Conservation (phyloP, 2,113 vertebrate genomes). For the Erythrocercus mccallii region DNA sequence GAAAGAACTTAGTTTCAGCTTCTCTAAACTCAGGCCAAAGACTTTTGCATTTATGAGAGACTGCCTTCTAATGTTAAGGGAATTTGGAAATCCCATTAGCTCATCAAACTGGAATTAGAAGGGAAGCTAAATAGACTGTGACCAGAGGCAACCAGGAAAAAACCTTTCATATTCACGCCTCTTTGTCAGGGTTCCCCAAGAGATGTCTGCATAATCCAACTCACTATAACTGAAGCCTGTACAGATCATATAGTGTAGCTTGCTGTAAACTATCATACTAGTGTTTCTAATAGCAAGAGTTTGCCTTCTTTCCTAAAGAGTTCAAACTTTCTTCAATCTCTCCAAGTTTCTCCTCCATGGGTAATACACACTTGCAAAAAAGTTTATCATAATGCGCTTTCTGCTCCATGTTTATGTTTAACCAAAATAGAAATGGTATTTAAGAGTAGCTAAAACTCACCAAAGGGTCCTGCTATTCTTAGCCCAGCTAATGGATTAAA, state of each 20-base stretch:
- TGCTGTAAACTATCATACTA: background rate
- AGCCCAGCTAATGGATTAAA: constrained; percentile 95
- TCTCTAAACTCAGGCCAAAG: background rate
- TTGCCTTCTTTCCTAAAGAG: background rate
- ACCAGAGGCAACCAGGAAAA: background rate
- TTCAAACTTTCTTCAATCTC: background rate
- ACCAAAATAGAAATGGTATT: background rate
- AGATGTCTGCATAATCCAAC: background rate
- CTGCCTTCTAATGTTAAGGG: background rate
- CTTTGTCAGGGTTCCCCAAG: background rate
- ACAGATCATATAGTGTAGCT: background rate
- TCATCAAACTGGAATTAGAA: background rate
- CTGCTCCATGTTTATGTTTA: background rate
- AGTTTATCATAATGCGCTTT: background rate
- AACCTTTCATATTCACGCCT: background rate
- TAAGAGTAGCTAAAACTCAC: constrained; percentile 72
- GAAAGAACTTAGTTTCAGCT: background rate
- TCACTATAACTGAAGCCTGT: background rate
- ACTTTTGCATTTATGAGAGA: background rate
- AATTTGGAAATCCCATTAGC: background rate
- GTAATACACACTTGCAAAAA: background rate
- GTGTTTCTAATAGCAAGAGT: background rate
- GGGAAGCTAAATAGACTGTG: background rate
- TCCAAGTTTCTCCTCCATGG: background rate
- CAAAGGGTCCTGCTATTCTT: constrained; percentile 90